These are phyloP conservation scores for Pelobates cultripes DNA, from an alignment of 2,797 vertebrate genomes.

Conservation along the genomic window DNA sequence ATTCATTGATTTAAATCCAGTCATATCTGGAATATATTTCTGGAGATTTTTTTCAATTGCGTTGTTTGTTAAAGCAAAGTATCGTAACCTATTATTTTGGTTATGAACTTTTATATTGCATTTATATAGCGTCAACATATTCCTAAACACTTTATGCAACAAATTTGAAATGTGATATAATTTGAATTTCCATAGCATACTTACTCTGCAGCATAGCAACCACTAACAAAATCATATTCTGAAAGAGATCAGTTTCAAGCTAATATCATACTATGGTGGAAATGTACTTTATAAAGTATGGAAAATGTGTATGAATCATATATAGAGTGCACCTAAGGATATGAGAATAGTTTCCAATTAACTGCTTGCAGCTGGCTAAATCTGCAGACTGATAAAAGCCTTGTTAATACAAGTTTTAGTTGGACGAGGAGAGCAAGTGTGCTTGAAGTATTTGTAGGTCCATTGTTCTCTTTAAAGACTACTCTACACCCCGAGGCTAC, in stretches of 20 bases:
- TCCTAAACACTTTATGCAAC: too few species aligned
- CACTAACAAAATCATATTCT: too few species aligned
- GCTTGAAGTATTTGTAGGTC: constrained; percentile 27
- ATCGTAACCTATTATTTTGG: too few species aligned
- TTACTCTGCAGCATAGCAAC: too few species aligned
- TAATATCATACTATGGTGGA: background rate
- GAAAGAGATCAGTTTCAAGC: background rate
- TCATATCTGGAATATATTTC: too few species aligned
- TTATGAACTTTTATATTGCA: too few species aligned
- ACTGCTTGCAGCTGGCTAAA: constrained; percentile 60
- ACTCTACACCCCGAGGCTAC: constrained; percentile 43
- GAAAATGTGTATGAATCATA: constrained; percentile 57
- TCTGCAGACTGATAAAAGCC: constrained; percentile 60
- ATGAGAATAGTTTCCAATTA: constrained; percentile 25
- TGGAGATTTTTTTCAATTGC: too few species aligned
- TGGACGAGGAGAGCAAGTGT: constrained; percentile 56
- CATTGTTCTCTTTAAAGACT: constrained; percentile 32
- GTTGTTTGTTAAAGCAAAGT: too few species aligned
- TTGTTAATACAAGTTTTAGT: constrained; percentile 56
- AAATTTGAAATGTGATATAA: too few species aligned
- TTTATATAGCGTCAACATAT: too few species aligned
- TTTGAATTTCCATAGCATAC: too few species aligned
- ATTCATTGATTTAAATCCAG: too few species aligned
- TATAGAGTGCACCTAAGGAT: constrained; percentile 56
- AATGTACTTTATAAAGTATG: constrained; percentile 1